Conservation (phyloP, 2,113 vertebrate genomes). For the Urocitellus parryii region DNA sequence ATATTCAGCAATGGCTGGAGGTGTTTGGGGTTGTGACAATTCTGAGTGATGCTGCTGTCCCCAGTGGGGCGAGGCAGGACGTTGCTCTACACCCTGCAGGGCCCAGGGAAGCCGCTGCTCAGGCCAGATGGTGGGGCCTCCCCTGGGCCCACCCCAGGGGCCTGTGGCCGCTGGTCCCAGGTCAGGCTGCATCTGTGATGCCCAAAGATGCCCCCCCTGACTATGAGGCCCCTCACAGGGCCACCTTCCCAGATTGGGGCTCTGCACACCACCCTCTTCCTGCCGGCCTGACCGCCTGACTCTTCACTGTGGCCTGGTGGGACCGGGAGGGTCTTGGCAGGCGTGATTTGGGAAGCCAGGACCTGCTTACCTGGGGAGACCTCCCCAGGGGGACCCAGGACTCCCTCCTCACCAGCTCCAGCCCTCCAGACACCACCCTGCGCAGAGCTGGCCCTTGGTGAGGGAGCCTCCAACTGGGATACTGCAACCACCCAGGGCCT, state of each 20-base stretch:
- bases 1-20: background rate
- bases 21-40: fast-evolving
- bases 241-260: background rate
- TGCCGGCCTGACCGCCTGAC: fast-evolving
- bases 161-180: background rate
- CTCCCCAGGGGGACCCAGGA: background rate
- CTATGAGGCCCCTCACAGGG: background rate
- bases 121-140: background rate
- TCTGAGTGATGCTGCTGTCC: background rate
- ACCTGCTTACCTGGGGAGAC: background rate
- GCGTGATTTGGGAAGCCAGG: background rate
- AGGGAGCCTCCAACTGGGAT: background rate
- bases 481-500: too few species aligned
- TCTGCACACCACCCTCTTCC: background rate
- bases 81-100: fast-evolving
- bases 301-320: background rate
- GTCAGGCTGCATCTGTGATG: too few species aligned
- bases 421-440: background rate
- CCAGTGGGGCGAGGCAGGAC: fast-evolving
- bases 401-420: background rate
- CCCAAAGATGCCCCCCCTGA: fast-evolving
- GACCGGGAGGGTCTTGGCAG: background rate
- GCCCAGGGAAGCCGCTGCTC: background rate
- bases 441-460: background rate
- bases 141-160: fast-evolving